A percentile compares a stretch with the other conserved stretches of the same genome.
Evolutionary conservation across 2,888 invertebrate genomes (phyloP).

Genomic region (Pristionchus fissidentatus): DNA sequence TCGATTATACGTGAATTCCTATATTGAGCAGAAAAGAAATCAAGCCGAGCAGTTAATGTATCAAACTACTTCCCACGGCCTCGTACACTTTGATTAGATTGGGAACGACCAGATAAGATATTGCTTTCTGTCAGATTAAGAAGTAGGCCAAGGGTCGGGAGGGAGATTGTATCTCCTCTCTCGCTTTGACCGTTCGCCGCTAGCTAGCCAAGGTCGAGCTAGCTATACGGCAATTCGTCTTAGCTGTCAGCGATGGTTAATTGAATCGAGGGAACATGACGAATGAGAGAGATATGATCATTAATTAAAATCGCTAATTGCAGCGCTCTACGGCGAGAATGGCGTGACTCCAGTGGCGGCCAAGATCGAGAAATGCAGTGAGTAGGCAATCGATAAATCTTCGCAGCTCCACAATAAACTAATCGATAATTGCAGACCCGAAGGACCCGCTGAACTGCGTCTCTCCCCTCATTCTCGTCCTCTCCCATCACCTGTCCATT

Average conservation of each 20-base stretch:
- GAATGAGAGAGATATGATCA: too few species aligned
- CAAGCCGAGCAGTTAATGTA: too few species aligned
- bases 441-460: conserved; percentile 83
- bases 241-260: background rate
- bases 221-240: too few species aligned
- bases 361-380: conserved; percentile 45
- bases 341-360: conserved; percentile 82
- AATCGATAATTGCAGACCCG: background rate
- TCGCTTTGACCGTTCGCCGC: too few species aligned
- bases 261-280: too few species aligned
- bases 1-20: too few species aligned
- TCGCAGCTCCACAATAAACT: background rate
- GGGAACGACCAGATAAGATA: too few species aligned
- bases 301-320: conserved; percentile 64
- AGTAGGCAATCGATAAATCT: background rate
- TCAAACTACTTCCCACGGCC: too few species aligned
- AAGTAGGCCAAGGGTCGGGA: conserved; percentile 25
- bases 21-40: too few species aligned
- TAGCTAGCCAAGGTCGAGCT: background rate
- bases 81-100: too few species aligned
- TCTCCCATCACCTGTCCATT: conserved; percentile 67
- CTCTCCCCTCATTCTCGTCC: conserved; percentile 81
- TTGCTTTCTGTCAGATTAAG: background rate
- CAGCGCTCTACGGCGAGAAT: conserved; percentile 85
- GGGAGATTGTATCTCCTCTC: background rate